A percentile compares a stretch with the other conserved stretches of the same genome.
Evolutionary conservation across 2,797 vertebrate genomes (phyloP).

Genomic region (Muscicapa comitata): DNA sequence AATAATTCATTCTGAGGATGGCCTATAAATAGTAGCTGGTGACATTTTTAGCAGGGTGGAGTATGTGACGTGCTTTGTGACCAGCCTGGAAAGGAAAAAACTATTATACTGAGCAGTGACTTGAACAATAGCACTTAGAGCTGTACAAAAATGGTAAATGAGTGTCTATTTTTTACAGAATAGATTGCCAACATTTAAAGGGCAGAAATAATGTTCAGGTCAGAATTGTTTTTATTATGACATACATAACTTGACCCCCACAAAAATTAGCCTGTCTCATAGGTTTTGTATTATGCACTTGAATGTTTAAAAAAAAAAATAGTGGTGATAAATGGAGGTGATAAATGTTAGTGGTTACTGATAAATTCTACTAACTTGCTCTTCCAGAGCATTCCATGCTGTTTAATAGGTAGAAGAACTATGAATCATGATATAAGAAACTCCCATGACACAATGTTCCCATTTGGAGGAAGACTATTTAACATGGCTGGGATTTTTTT

Average conservation of each 20-base stretch:
- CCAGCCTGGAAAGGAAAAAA: not conserved
- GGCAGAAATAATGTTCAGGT: not conserved
- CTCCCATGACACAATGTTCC: not conserved
- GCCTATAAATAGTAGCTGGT: not conserved
- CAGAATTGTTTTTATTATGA: not conserved
- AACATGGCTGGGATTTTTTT: not conserved
- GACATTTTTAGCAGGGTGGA: slow-evolving; percentile 1
- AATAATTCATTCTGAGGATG: not conserved
- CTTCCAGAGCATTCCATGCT: not conserved
- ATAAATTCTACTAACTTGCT: not conserved
- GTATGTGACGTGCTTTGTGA: not conserved
- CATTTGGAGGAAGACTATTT: not conserved
- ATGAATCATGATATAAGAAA: not conserved
- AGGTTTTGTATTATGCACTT: not conserved
- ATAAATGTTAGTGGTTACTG: not conserved
- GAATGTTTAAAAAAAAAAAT: not conserved
- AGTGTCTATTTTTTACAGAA: not conserved
- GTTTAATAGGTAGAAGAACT: not conserved
- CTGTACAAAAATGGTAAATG: not conserved
- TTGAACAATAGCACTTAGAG: not conserved
- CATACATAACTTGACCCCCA: not conserved
- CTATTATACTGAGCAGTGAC: not conserved
- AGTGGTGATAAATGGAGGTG: not conserved
- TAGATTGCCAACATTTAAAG: not conserved
- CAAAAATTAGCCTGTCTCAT: not conserved